These are phyloP conservation scores for Aramus guarauna DNA, from an alignment of 2,113 vertebrate genomes.

Conservation along the genomic window DNA sequence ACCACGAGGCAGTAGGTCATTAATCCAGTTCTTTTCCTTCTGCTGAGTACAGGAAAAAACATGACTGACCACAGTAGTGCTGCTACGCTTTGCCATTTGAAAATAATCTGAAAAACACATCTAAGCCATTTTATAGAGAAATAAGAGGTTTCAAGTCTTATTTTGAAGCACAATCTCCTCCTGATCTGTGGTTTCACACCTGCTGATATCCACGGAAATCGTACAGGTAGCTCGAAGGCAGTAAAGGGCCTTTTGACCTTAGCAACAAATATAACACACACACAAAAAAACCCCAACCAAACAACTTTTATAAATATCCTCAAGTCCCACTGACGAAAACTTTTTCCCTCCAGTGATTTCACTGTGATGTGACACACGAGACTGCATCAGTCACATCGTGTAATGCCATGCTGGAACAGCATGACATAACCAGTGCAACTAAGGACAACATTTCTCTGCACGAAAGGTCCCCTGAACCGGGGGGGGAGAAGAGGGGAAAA, in stretches of 20 bases:
- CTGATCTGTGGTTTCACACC: neutral
- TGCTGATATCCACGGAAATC: neutral
- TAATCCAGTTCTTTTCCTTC: neutral
- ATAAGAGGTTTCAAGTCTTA: neutral
- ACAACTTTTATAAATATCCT: neutral
- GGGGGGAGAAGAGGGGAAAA: too few relatives aligned
- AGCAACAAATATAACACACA: neutral
- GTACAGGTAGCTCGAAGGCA: neutral
- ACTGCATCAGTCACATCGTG: constrained; percentile 66
- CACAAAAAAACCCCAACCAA: neutral
- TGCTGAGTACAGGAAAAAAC: neutral
- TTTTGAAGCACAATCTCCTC: neutral
- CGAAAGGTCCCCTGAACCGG: neutral
- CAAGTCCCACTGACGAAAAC: neutral
- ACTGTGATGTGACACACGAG: constrained; percentile 58
- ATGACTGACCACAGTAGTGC: neutral
- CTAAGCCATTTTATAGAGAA: neutral
- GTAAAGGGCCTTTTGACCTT: neutral
- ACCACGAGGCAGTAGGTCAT: neutral
- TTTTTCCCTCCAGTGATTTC: constrained; percentile 43
- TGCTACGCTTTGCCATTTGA: neutral
- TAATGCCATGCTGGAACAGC: constrained; percentile 40
- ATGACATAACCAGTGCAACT: constrained; percentile 69
- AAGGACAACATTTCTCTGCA: constrained; percentile 35
- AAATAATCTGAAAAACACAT: neutral